Base-by-base conservation (phyloP, 1,140 invertebrate species). In the Bombus sibiricus region DNA sequence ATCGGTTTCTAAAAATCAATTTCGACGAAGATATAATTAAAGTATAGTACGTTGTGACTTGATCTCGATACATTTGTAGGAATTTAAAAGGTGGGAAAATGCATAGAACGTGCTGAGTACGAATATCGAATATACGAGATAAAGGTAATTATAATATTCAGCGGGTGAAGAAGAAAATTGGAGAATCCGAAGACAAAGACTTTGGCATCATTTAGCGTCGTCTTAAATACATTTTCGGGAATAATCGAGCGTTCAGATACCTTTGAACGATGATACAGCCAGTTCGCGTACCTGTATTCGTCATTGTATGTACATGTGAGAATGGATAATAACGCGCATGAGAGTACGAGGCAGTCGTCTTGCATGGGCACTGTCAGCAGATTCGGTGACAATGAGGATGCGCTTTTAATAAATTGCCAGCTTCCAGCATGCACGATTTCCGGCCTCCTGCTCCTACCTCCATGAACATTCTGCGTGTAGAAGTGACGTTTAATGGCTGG, bases 331-430 rank as follows among this genome's bases (percentile, higher is more conserved):
- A 62, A 22, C 25, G 8, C 64, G 64, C 12, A 8, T 9, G n/a
- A 34, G 13, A 34, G 32, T 22, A 22, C 34, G 47, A 12, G 34
- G 12, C 37, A 39, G 57, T 37, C 81, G 47, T 75, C 89, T 86
- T 34, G 43, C 32, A 85, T 84, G 86, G 79, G 90, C 91, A 87
- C 85, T 92, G 93, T 94, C 93, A 93, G 93, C 93, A 86, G 90
- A 78, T 89, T 83, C 53, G 75, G 88, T 86, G 92, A 94, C 92
- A 93, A 93, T 93, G 93, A 85, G 86, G 93, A 94, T 93, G 92
- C 93, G 92, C 93, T 94, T 94, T 94, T 94, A 94, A 94, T 94
- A 94, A 94, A 94, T 94, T 93, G 92, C 93, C 91, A 77, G 86
- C 82, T 87, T 87, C 91, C 43, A 34, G 13, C 87, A 88, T 89